phyloP scores from a whole-genome alignment of 2,888 invertebrate genomes.

The Aporophyla nigra region DNA sequence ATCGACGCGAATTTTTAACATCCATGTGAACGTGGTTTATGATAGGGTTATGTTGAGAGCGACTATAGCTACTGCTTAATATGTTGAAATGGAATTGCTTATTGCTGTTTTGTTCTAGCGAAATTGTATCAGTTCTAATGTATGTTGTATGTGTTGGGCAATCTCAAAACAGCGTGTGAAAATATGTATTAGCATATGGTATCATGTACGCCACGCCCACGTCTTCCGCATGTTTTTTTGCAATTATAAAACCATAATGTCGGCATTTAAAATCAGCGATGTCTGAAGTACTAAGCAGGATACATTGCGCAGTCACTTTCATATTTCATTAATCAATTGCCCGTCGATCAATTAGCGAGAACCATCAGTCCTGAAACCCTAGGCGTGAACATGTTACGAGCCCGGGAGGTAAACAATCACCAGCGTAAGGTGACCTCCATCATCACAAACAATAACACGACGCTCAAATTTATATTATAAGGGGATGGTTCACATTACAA shows the following conservation, averaged over 20 bases:
- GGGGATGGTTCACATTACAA: slow-evolving; percentile 74
- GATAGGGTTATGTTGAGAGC: slow-evolving; percentile 24
- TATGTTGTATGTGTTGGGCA: background rate
- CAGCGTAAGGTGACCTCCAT: slow-evolving; percentile 74
- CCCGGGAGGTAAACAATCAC: slow-evolving; percentile 85
- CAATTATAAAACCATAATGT: background rate
- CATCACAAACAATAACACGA: slow-evolving; percentile 57
- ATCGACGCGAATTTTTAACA: too few species aligned
- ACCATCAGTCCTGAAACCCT: slow-evolving; percentile 86
- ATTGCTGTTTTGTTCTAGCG: background rate
- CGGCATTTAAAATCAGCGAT: slow-evolving; percentile 38
- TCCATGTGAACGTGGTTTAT: too few species aligned
- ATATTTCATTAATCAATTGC: slow-evolving; percentile 87
- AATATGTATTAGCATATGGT: slow-evolving; percentile 2
- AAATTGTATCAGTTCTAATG: slow-evolving; percentile 6
- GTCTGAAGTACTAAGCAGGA: slow-evolving; percentile 56
- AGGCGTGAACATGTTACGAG: slow-evolving; percentile 83
- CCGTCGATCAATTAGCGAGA: slow-evolving; percentile 86
- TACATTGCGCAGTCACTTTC: slow-evolving; percentile 72
- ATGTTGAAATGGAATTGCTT: background rate
- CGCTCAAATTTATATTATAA: slow-evolving; percentile 64
- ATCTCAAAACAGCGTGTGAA: background rate
- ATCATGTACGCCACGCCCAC: background rate
- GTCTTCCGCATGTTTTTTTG: slow-evolving; percentile 16
- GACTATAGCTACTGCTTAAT: background rate